These are phyloP conservation scores for Kuschelorhynchus macadamiae DNA, from an alignment of 2,888 invertebrate species.

Conservation along the genomic window DNA sequence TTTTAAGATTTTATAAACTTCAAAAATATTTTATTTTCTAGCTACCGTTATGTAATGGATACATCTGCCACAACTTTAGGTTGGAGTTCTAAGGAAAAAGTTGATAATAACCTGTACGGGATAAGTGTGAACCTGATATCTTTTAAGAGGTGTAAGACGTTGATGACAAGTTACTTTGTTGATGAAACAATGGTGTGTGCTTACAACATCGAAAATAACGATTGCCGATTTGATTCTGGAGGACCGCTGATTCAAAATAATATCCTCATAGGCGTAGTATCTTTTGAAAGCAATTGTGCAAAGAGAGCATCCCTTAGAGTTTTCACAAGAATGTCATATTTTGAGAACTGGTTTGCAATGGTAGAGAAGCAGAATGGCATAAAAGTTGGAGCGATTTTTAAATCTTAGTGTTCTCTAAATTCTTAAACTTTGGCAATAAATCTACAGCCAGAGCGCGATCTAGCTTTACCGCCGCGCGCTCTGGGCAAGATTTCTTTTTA, in stretches of 20 bases:
- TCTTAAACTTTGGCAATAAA: too few relatives aligned
- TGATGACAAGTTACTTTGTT: conserved; percentile 41
- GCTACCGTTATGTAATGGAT: conserved; percentile 54
- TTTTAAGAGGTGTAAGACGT: conserved; percentile 48
- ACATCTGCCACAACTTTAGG: conserved; percentile 53
- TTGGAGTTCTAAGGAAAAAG: conserved; percentile 47
- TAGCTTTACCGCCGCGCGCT: too few relatives aligned
- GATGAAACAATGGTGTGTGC: conserved; percentile 55
- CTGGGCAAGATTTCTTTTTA: too few relatives aligned
- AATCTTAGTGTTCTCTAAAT: neutral
- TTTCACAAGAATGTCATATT: conserved; percentile 54
- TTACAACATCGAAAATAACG: conserved; percentile 44
- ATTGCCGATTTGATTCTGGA: conserved; percentile 55
- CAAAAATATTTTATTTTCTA: conserved; percentile 36
- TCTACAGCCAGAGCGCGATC: too few relatives aligned
- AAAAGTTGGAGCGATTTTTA: conserved; percentile 46
- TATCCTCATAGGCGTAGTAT: conserved; percentile 53
- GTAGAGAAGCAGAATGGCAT: conserved; percentile 47
- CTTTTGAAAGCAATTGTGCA: conserved; percentile 54
- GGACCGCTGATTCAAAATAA: conserved; percentile 55
- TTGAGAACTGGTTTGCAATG: conserved; percentile 54
- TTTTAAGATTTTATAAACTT: too few relatives aligned
- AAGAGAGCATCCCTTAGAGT: conserved; percentile 50
- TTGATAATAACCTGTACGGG: conserved; percentile 47
- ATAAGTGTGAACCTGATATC: conserved; percentile 50